Conservation (phyloP, 2,113 vertebrate species). For the Verasper variegatus region DNA sequence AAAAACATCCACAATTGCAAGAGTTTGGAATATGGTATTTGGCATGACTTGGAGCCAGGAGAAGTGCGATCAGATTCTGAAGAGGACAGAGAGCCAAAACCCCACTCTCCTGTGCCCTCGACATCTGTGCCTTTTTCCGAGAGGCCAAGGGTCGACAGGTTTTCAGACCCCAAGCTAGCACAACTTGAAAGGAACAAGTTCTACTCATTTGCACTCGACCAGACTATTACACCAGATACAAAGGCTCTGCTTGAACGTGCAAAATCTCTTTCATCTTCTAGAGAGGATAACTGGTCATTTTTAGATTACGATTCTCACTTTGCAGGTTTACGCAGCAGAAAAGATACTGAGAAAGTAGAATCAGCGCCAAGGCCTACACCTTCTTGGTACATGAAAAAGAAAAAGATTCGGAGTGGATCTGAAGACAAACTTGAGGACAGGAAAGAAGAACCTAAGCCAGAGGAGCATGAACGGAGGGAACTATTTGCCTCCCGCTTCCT, state of each 20-base stretch:
- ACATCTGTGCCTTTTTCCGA: constrained; percentile 90
- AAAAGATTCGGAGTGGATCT: constrained; percentile 93
- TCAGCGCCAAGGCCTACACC: constrained; percentile 93
- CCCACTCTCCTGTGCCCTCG: constrained; percentile 89
- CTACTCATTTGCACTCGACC: constrained; percentile 94
- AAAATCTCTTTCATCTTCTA: constrained; percentile 95
- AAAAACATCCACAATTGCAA: constrained; percentile 92
- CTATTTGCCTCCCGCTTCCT: constrained; percentile 97
- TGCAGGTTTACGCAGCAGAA: constrained; percentile 92
- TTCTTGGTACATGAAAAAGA: constrained; percentile 99
- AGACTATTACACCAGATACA: constrained; percentile 98
- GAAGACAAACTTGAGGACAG: constrained; percentile 95
- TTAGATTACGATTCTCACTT: constrained; percentile 94
- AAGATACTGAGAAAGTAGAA: constrained; percentile 97
- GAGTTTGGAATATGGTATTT: constrained; percentile 81
- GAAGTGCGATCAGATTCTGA: constrained; percentile 97
- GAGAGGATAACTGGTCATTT: constrained; percentile 99
- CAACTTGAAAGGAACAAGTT: constrained; percentile 95
- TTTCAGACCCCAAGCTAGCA: constrained; percentile 91
- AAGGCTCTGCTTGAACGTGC: constrained; percentile 97
- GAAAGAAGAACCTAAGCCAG: constrained; percentile 96
- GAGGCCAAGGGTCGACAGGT: constrained; percentile 90
- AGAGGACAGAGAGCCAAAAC: constrained; percentile 90
- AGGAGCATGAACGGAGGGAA: constrained; percentile 93
- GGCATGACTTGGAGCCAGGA: constrained; percentile 94